Evolutionary conservation across 2,888 invertebrate species (phyloP).

Genomic region (Archips crataeganus): DNA sequence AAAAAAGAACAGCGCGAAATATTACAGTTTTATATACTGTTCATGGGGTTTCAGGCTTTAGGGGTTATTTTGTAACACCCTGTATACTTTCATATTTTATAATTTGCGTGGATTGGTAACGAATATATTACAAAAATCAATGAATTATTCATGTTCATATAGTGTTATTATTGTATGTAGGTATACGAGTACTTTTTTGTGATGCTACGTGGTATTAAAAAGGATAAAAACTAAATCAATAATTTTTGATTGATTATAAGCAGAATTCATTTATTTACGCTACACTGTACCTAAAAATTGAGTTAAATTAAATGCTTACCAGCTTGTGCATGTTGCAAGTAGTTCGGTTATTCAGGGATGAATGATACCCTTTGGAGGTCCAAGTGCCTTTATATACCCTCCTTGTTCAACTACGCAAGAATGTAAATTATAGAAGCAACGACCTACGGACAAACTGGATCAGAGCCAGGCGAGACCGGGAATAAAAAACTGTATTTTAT

Average conservation of each 20-base stretch:
- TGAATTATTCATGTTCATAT: no score
- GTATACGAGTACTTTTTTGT: no score
- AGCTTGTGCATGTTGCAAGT: constrained; percentile 62
- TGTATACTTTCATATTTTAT: no score
- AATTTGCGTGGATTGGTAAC: no score
- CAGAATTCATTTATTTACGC: neutral
- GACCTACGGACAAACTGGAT: constrained; percentile 50
- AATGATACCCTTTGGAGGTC: constrained; percentile 60
- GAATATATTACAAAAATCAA: no score
- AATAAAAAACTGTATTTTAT: constrained; percentile 39
- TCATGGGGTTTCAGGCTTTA: no score
- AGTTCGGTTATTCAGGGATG: constrained; percentile 55
- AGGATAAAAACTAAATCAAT: no score
- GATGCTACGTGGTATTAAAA: no score
- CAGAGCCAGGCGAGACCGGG: constrained; percentile 33
- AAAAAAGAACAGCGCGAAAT: no score
- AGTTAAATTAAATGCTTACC: constrained; percentile 53
- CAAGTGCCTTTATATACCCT: constrained; percentile 57
- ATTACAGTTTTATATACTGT: no score
- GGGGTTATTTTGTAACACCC: no score
- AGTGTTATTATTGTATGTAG: no score
- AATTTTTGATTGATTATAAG: neutral
- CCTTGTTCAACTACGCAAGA: constrained; percentile 38
- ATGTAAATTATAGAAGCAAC: constrained; percentile 53
- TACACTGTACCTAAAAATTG: neutral